Conservation (phyloP, 1,140 invertebrate genomes). For the Calliopsis andreniformis region DNA sequence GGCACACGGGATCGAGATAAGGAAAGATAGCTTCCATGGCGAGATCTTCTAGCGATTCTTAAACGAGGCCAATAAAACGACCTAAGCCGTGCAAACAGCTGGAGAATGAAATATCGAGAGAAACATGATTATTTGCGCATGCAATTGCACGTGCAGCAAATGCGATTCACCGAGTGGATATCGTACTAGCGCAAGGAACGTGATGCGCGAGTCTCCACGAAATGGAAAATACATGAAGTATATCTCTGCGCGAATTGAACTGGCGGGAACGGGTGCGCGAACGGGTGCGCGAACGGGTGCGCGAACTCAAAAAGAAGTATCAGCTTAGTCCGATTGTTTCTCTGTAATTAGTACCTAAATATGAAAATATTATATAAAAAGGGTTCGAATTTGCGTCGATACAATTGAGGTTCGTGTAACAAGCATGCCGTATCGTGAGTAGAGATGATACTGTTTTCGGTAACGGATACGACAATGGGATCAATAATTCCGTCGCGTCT, state of each 20-base stretch:
- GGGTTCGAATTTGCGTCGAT: conserved; percentile 1
- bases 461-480: conserved; percentile 63
- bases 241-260: not conserved
- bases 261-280: conserved; percentile 17
- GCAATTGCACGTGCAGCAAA: conserved; percentile 32
- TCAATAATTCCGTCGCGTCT: conserved; percentile 55
- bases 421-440: not conserved
- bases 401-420: conserved; percentile 23
- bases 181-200: conserved; percentile 29
- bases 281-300: not conserved
- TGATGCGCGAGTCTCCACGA: conserved; percentile 21
- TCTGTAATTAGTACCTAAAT: no score
- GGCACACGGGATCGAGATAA: conserved; percentile 13
- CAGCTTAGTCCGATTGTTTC: no score
- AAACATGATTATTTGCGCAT: conserved; percentile 58
- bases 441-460: conserved; percentile 26
- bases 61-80: conserved; percentile 41
- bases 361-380: no score
- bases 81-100: conserved; percentile 46
- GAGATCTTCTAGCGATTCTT: conserved; percentile 42
- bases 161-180: conserved; percentile 48
- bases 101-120: conserved; percentile 56
- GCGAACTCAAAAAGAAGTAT: conserved; percentile 4
- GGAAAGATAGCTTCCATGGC: no score
- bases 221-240: conserved; percentile 46